phyloP scores from a whole-genome alignment of 2,888 invertebrate species.

The Apamea sordens region DNA sequence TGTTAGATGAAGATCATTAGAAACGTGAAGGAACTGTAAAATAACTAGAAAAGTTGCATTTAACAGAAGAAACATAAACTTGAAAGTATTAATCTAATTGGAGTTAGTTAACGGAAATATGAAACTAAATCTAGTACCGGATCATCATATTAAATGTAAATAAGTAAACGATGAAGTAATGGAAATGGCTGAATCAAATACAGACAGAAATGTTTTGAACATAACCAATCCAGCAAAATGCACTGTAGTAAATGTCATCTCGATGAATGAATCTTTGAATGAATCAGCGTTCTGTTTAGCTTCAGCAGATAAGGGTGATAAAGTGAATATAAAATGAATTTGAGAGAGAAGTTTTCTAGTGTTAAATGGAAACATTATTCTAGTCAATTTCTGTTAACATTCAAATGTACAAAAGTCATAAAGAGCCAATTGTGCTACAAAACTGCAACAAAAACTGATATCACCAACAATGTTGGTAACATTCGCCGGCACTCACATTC shows the following conservation, averaged over 20 bases:
- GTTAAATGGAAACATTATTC: not conserved
- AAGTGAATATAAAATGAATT: slow-evolving; percentile 9
- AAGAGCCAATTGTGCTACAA: slow-evolving; percentile 53
- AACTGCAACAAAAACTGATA: slow-evolving; percentile 65
- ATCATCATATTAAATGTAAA: slow-evolving; percentile 25
- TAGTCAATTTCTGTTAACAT: slow-evolving; percentile 1
- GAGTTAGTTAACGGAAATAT: slow-evolving; percentile 35
- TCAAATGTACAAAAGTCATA: slow-evolving; percentile 29
- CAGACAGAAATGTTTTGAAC: slow-evolving; percentile 5
- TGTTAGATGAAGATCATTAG: slow-evolving; percentile 67
- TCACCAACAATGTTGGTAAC: slow-evolving; percentile 71
- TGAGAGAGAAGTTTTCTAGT: slow-evolving; percentile 1
- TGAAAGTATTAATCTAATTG: slow-evolving; percentile 37
- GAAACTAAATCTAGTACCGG: slow-evolving; percentile 20
- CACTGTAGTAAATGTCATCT: slow-evolving; percentile 24
- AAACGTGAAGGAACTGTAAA: slow-evolving; percentile 39
- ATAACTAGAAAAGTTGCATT: slow-evolving; percentile 14
- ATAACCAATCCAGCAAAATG: slow-evolving; percentile 20
- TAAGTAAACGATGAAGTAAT: slow-evolving; percentile 21
- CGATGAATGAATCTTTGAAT: slow-evolving; percentile 46
- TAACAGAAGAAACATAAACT: slow-evolving; percentile 21
- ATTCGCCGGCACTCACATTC: slow-evolving; percentile 72
- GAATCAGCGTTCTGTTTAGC: slow-evolving; percentile 33
- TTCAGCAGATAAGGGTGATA: slow-evolving; percentile 29
- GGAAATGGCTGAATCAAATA: slow-evolving; percentile 5